Evolutionary conservation across 30 jellyfish, hydroid and myxozoan species (phyloP), one percentile per base, ranked within the genome.

Genomic region (Chironex yamaguchii): DNA sequence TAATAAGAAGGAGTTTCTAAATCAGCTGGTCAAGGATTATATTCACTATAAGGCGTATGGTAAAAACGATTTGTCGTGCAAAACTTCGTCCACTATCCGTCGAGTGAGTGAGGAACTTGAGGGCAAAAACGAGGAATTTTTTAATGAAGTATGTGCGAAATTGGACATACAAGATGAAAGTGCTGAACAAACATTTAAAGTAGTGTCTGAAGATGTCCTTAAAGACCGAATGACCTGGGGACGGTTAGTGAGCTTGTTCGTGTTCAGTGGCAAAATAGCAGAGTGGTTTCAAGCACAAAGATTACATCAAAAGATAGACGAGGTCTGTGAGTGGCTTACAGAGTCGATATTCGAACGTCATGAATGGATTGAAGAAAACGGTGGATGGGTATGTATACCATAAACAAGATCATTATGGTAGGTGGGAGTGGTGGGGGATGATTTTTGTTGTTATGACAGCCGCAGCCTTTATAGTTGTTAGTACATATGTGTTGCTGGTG

Each of bases 311-410:
- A 67, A 29, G 48, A 80, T 80, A 25, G 90, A 63, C 20, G 91
- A 80, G 27, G 71, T 80, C 20, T 82, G 67, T 24, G 89, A 62
- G 29, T 80, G 91, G 91, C 77, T 80, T 26, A 65, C 91, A 1
- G 91, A 80, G 27, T 51, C 87, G 23, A 11, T 80, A 31, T 80
- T 73, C 1, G 42, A 42, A 14, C 67, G 31, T 12, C 67, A 80
- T 17, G 73, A 6, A n/a, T 80, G 91, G 91, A 80, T 80, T 73
- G 1, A 54, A 27, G 80, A 62, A 80, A 80, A 62, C 13, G 91
- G 91, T 27, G 91, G 91, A 34, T 80, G 91, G 91, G 91, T 80
- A 80, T 51, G 89, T 42, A 42, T 17, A 42, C n/a, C n/a, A n/a
- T n/a, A n/a, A n/a, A n/a, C n/a, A n/a, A n/a, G n/a, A n/a, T n/a